A percentile compares a stretch with the other conserved stretches of the same genome.
phyloP scores from a whole-genome alignment of 1,140 invertebrate species.

The Steinernema khuongi region DNA sequence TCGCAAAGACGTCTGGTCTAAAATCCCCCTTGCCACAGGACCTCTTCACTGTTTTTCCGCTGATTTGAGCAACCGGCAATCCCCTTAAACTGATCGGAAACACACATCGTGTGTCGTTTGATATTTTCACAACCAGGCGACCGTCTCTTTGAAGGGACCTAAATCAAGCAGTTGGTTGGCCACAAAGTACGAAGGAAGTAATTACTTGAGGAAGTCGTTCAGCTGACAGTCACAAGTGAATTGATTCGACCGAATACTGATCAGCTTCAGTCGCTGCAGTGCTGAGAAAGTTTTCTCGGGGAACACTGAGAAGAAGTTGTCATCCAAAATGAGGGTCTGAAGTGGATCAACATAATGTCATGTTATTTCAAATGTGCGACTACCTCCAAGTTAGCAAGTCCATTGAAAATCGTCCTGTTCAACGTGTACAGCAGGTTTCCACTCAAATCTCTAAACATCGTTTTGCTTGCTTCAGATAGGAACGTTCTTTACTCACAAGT shows the following conservation, averaged over 20 bases:
- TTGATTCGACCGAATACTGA: conserved; percentile 1
- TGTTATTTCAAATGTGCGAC: not conserved
- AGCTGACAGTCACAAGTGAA: not conserved
- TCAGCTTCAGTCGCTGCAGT: not conserved
- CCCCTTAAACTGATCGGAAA: not conserved
- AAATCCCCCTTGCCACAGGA: not conserved
- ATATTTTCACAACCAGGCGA: not conserved
- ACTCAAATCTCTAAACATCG: not conserved
- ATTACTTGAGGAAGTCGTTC: not conserved
- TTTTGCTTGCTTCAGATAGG: not conserved
- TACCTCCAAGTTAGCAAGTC: not conserved
- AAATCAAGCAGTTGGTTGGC: not conserved
- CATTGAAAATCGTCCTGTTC: conserved; percentile 1
- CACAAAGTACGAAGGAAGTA: not conserved
- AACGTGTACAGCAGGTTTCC: not conserved
- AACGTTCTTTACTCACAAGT: not conserved
- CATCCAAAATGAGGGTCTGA: not conserved
- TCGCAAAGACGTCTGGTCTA: not conserved
- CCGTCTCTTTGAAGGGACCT: not conserved
- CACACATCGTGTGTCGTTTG: not conserved
- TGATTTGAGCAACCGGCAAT: not conserved
- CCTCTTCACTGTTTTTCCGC: not conserved
- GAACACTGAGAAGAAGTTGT: not conserved
- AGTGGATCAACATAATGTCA: not conserved
- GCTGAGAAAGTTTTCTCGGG: not conserved